These are phyloP conservation scores for Oncorhynchus nerka DNA, from an alignment of 2,113 vertebrate species.

Conservation along the genomic window DNA sequence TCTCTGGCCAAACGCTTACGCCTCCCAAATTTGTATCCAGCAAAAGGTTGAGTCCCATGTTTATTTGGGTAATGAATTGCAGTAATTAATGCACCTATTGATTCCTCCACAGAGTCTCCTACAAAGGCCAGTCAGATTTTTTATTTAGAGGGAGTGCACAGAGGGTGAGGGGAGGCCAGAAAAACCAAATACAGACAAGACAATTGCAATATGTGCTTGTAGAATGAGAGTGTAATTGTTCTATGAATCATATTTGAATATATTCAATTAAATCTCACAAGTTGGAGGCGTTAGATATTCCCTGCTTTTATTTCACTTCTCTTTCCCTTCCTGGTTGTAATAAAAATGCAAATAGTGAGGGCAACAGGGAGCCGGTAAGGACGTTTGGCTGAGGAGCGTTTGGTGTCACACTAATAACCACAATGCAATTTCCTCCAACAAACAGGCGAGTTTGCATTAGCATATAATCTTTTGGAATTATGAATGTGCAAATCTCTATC, in stretches of 20 bases:
- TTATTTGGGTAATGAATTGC: slow-evolving; percentile 98
- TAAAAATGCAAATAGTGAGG: slow-evolving; percentile 81
- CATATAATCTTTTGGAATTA: slow-evolving; percentile 75
- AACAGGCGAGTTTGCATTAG: slow-evolving; percentile 69
- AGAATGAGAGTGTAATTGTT: slow-evolving; percentile 75
- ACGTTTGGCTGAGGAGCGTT: slow-evolving; percentile 61
- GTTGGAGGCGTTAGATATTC: slow-evolving; percentile 45
- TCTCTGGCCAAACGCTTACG: slow-evolving; percentile 81
- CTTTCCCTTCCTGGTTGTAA: slow-evolving; percentile 59
- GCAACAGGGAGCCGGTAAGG: slow-evolving; percentile 61
- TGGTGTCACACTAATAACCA: slow-evolving; percentile 69
- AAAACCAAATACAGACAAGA: slow-evolving; percentile 68
- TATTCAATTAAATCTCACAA: slow-evolving; percentile 75
- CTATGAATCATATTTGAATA: slow-evolving; percentile 83
- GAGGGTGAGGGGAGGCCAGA: slow-evolving; percentile 56
- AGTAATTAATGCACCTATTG: slow-evolving; percentile 96
- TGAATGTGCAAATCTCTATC: slow-evolving; percentile 64
- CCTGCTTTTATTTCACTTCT: slow-evolving; percentile 45
- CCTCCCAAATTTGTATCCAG: slow-evolving; percentile 85
- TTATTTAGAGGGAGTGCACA: slow-evolving; percentile 88
- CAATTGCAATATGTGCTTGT: slow-evolving; percentile 66
- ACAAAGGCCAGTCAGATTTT: slow-evolving; percentile 92
- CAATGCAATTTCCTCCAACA: slow-evolving; percentile 71
- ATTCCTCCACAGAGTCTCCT: slow-evolving; percentile 86
- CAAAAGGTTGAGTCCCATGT: slow-evolving; percentile 85